Percentiles rank a stretch among this genome's conserved stretches.
These are phyloP conservation scores for Drosophila serrata DNA, from an alignment of 1,140 invertebrate genomes.

Conservation along the genomic window DNA sequence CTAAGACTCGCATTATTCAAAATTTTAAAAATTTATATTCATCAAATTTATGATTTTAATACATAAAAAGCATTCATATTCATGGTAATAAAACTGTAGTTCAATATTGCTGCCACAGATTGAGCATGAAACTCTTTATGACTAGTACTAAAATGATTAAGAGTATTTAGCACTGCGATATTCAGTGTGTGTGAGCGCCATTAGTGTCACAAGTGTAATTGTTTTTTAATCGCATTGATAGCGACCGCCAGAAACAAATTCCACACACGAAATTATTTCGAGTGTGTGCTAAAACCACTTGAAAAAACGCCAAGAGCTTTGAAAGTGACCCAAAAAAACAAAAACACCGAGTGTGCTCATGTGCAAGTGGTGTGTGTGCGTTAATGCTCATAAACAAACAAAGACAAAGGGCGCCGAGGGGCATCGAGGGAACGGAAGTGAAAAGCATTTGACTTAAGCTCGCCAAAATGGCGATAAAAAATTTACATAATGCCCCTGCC, in stretches of 20 bases:
- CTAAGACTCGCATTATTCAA: neutral
- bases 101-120: neutral
- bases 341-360: constrained; percentile 11
- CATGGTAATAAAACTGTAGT: neutral
- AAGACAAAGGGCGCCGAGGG: constrained; percentile 19
- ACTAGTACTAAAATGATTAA: constrained; percentile 1
- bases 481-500: constrained; percentile 42
- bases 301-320: constrained; percentile 60
- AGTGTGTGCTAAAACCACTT: constrained; percentile 74
- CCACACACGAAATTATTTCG: constrained; percentile 69
- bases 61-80: neutral
- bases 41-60: too few relatives aligned
- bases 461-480: constrained; percentile 54
- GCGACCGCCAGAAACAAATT: constrained; percentile 46
- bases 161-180: neutral
- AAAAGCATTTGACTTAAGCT: constrained; percentile 41
- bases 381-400: constrained; percentile 49
- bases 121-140: neutral
- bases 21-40: too few relatives aligned
- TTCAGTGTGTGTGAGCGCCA: constrained; percentile 31
- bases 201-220: constrained; percentile 82
- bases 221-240: constrained; percentile 83
- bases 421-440: constrained; percentile 8
- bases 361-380: constrained; percentile 31
- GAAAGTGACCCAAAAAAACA: constrained; percentile 79